These are phyloP conservation scores for Stomatorhinus walkeri DNA, from an alignment of 2,797 vertebrate genomes.

Conservation along the genomic window DNA sequence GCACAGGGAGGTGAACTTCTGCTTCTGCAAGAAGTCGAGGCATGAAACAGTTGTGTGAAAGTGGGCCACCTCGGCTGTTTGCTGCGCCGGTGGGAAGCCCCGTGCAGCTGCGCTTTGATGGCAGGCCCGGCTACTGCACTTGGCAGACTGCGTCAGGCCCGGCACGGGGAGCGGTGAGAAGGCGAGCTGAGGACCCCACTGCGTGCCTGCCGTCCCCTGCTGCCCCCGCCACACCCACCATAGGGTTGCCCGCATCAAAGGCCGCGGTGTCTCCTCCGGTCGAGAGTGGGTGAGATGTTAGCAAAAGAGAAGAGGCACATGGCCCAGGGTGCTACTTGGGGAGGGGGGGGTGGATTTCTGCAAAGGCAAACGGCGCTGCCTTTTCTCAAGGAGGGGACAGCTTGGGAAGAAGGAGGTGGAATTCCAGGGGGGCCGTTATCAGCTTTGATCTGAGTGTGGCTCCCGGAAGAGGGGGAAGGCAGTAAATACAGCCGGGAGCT, in stretches of 20 bases:
- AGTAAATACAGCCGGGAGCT: conserved; percentile 49
- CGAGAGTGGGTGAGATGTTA: neutral
- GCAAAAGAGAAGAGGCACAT: neutral
- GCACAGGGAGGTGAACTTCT: neutral
- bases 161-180: neutral
- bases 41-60: neutral
- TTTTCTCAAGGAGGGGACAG: conserved; percentile 7
- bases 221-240: neutral
- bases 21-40: neutral
- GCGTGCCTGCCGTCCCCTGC: neutral
- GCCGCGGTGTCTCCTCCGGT: neutral
- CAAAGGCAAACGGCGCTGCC: conserved; percentile 14
- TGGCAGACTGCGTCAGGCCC: neutral
- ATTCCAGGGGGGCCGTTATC: conserved; percentile 30
- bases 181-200: neutral
- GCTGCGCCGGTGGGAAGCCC: neutral
- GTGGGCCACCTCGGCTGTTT: neutral
- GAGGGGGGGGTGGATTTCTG: neutral
- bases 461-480: conserved; percentile 43
- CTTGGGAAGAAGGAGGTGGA: conserved; percentile 14
- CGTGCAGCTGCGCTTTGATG: neutral
- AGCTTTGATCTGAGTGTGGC: conserved; percentile 50
- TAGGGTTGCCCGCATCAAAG: conserved; percentile 16
- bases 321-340: conserved; percentile 7
- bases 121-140: neutral